Evolutionary conservation across 23 tunicate species (phyloP).

Genomic region (Phallusia fumigata): DNA sequence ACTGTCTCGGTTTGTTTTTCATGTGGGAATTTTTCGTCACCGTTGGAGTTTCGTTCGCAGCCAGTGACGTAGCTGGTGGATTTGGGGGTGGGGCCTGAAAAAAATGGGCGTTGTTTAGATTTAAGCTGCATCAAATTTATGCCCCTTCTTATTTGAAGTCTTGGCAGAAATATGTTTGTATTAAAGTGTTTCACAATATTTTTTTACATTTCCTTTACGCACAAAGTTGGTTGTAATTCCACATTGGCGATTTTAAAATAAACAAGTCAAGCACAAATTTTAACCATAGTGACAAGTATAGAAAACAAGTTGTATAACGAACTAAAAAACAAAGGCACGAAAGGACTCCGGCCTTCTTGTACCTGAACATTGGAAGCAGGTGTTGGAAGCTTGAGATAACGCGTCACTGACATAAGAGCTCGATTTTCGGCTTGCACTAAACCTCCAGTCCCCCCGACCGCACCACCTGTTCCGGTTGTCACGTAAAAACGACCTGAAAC

Average conservation of each 20-base stretch:
- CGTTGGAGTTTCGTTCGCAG: not conserved
- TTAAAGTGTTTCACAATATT: too few relatives aligned
- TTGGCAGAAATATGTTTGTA: too few relatives aligned
- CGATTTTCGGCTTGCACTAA: constrained; percentile 67
- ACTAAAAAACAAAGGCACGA: too few relatives aligned
- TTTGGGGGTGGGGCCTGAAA: constrained; percentile 16
- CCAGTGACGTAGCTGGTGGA: constrained; percentile 16
- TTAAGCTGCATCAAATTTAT: not conserved
- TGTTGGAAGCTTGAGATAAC: constrained; percentile 67
- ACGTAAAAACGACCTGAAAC: constrained; percentile 68
- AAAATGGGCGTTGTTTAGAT: not conserved
- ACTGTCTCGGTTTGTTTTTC: constrained; percentile 3
- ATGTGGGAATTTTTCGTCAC: not conserved
- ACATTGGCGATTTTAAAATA: too few relatives aligned
- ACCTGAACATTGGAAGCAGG: constrained; percentile 43
- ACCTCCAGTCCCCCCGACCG: constrained; percentile 55
- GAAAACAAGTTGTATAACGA: too few relatives aligned
- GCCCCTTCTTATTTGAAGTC: not conserved
- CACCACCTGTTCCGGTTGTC: constrained; percentile 71
- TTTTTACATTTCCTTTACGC: too few relatives aligned
- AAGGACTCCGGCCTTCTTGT: not conserved
- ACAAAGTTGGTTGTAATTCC: too few relatives aligned
- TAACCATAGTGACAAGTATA: too few relatives aligned
- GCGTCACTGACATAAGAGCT: constrained; percentile 71
- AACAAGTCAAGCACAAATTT: too few relatives aligned